Evolutionary conservation across 1,140 invertebrate species (phyloP).

Genomic region (Steinernema feltiae): DNA sequence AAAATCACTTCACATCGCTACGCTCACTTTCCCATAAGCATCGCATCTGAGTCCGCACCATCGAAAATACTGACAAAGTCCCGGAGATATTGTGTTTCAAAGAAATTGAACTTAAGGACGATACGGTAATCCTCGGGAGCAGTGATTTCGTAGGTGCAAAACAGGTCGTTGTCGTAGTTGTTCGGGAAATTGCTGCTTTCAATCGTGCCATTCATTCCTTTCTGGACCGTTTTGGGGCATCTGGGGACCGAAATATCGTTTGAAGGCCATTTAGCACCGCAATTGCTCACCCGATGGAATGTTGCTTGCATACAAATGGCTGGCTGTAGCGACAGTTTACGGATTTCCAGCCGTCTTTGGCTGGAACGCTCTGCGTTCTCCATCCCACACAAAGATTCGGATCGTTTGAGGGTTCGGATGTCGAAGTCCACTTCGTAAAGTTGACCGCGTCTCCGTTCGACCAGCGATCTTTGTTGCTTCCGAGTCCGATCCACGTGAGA

Average conservation of each 20-base stretch:
- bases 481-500: not conserved
- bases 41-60: not conserved
- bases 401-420: not conserved
- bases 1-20: not conserved
- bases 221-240: not conserved
- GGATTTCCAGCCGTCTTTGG: not conserved
- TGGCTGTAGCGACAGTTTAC: not conserved
- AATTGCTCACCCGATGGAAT: not conserved
- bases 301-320: not conserved
- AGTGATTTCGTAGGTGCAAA: not conserved
- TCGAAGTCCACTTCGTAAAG: not conserved
- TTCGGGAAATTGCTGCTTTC: not conserved
- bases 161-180: not conserved
- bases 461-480: not conserved
- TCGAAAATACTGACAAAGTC: not conserved
- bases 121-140: not conserved
- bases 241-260: not conserved
- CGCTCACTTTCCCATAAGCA: not conserved
- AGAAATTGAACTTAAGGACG: not conserved
- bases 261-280: not conserved
- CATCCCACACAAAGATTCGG: not conserved
- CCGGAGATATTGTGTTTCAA: not conserved
- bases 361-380: not conserved
- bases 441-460: not conserved
- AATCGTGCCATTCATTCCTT: not conserved